These are phyloP conservation scores for Tichodroma muraria DNA, from an alignment of 2,113 vertebrate species.

Conservation along the genomic window DNA sequence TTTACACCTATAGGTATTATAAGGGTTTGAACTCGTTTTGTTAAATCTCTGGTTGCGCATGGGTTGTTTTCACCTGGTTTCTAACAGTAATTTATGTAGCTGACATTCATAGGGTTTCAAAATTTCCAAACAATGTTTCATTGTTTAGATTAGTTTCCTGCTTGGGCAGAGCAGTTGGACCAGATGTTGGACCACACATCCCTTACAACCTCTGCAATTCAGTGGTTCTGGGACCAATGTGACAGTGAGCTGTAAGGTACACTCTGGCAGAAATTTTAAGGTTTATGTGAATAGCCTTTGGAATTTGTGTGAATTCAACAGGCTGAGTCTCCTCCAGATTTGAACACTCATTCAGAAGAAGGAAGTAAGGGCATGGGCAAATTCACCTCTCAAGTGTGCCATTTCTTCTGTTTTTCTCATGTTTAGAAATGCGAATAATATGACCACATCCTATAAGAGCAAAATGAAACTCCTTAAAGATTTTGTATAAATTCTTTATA, in stretches of 20 bases:
- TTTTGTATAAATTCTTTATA: neutral
- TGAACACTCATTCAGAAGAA: neutral
- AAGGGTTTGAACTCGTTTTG: neutral
- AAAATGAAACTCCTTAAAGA: neutral
- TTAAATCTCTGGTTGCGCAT: neutral
- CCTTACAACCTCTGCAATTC: neutral
- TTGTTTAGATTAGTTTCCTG: neutral
- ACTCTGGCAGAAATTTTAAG: neutral
- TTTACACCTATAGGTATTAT: neutral
- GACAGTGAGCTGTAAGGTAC: neutral
- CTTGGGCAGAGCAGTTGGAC: neutral
- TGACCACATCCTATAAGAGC: neutral
- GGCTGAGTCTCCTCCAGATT: neutral
- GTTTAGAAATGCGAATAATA: neutral
- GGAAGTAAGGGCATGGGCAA: neutral
- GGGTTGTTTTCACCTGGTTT: neutral
- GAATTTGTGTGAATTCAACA: neutral
- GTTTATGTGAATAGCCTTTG: neutral
- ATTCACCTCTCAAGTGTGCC: neutral
- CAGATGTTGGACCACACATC: neutral
- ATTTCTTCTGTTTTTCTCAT: neutral
- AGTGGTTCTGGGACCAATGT: neutral
- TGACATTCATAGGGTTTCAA: neutral
- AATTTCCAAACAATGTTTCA: neutral
- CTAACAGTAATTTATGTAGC: neutral